Conservation (phyloP, 2,888 invertebrate genomes). For the Tetanocera ferruginea region DNA sequence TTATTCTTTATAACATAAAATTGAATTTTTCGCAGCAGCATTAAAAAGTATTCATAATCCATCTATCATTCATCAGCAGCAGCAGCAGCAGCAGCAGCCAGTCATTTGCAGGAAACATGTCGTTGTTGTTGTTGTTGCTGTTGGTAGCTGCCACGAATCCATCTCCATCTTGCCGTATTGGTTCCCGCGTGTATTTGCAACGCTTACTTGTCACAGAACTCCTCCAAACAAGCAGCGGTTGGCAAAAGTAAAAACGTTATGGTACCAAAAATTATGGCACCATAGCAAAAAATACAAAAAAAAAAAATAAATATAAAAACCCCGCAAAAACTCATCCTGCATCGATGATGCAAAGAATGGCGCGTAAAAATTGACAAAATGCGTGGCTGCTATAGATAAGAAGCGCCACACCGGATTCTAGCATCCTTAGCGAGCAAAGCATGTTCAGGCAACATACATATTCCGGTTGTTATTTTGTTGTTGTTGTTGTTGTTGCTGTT, state of each 20-base stretch:
- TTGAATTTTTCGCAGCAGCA: constrained; percentile 24
- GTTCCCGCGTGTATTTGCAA: not conserved
- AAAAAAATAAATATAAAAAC: not conserved
- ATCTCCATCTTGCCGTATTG: not conserved
- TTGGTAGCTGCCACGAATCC: not conserved
- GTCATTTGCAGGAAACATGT: constrained; percentile 26
- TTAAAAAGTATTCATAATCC: constrained; percentile 46
- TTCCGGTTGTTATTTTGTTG: not conserved
- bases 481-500: not conserved
- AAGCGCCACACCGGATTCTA: constrained; percentile 38
- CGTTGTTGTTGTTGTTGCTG: constrained; percentile 1
- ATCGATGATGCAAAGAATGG: constrained; percentile 17
- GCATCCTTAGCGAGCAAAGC: not conserved
- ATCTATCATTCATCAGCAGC: constrained; percentile 49
- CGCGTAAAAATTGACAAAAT: constrained; percentile 49
- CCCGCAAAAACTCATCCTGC: not conserved
- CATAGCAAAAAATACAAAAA: not conserved
- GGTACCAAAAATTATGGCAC: not conserved
- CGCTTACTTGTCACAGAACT: not conserved
- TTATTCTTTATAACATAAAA: constrained; percentile 16
- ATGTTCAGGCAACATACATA: not conserved
- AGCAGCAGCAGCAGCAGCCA: constrained; percentile 1
- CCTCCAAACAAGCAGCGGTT: constrained; percentile 2
- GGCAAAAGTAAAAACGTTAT: not conserved
- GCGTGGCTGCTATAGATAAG: constrained; percentile 55